Evolutionary conservation across 2,888 invertebrate species (phyloP).

Genomic region (Parnassius apollo): DNA sequence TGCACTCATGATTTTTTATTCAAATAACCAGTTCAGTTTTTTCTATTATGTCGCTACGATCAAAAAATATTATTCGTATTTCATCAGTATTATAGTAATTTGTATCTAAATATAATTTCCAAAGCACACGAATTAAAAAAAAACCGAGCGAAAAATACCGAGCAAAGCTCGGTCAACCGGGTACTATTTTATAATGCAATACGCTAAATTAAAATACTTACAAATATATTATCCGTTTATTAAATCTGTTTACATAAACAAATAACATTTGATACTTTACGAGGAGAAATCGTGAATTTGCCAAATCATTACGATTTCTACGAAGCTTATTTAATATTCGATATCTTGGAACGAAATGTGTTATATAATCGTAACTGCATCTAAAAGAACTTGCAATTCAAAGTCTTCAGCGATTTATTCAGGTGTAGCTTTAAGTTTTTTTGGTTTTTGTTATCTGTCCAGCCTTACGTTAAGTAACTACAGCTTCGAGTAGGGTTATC

Average conservation of each 20-base stretch:
- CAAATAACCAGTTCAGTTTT: no score
- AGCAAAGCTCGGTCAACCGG: no score
- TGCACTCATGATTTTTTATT: no score
- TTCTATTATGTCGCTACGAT: no score
- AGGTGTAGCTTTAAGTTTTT: slow-evolving; percentile 39
- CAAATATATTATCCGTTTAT: not conserved
- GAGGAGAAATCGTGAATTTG: slow-evolving; percentile 26
- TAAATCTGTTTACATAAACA: not conserved
- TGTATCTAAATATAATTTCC: no score
- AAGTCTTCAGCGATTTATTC: slow-evolving; percentile 26
- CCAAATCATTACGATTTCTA: slow-evolving; percentile 26
- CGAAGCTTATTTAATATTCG: slow-evolving; percentile 21
- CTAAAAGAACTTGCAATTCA: slow-evolving; percentile 36
- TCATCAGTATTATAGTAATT: no score
- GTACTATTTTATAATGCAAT: no score
- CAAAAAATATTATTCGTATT: no score
- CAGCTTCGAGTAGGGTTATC: slow-evolving; percentile 53
- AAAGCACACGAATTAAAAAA: no score
- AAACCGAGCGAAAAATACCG: no score
- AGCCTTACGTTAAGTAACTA: slow-evolving; percentile 45
- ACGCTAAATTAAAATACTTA: not conserved
- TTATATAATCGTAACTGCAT: slow-evolving; percentile 23
- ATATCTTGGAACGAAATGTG: slow-evolving; percentile 11
- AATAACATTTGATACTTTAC: slow-evolving; percentile 9
- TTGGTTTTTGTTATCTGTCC: slow-evolving; percentile 44